A percentile compares a stretch with the other conserved stretches of the same genome.
phyloP scores from a whole-genome alignment of 2,113 vertebrate genomes.

The Brachionichthys hirsutus region DNA sequence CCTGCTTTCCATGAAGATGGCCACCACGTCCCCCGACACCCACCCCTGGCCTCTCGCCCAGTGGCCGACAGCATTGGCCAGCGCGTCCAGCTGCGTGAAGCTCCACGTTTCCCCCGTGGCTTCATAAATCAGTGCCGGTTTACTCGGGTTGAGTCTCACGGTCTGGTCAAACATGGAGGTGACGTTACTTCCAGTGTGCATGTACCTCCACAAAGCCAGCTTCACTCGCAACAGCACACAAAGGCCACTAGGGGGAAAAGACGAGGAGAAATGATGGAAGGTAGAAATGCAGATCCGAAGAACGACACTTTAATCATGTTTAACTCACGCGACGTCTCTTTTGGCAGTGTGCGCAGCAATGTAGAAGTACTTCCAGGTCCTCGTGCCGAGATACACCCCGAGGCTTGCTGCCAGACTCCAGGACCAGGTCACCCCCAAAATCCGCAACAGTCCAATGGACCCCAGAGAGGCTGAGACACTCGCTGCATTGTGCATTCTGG shows the following conservation, averaged over 20 bases:
- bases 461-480: slow-evolving; percentile 77
- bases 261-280: neutral
- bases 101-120: slow-evolving; percentile 83
- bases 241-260: slow-evolving; percentile 78
- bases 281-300: neutral
- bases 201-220: slow-evolving; percentile 77
- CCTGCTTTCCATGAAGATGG: slow-evolving; percentile 87
- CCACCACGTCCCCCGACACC: slow-evolving; percentile 82
- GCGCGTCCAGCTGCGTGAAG: slow-evolving; percentile 81
- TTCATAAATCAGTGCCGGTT: slow-evolving; percentile 85
- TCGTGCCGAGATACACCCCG: slow-evolving; percentile 83
- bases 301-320: neutral
- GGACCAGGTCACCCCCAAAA: slow-evolving; percentile 85
- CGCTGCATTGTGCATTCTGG: slow-evolving; percentile 78
- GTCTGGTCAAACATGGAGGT: slow-evolving; percentile 82
- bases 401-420: slow-evolving; percentile 86
- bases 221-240: slow-evolving; percentile 85
- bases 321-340: slow-evolving; percentile 85
- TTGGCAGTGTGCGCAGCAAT: slow-evolving; percentile 82
- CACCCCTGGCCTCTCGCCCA: slow-evolving; percentile 81
- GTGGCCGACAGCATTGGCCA: slow-evolving; percentile 82
- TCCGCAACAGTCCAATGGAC: slow-evolving; percentile 78
- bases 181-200: slow-evolving; percentile 76
- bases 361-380: slow-evolving; percentile 88
- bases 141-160: slow-evolving; percentile 77